phyloP scores from a whole-genome alignment of 2,888 invertebrate genomes.

The Frankliniella fusca region DNA sequence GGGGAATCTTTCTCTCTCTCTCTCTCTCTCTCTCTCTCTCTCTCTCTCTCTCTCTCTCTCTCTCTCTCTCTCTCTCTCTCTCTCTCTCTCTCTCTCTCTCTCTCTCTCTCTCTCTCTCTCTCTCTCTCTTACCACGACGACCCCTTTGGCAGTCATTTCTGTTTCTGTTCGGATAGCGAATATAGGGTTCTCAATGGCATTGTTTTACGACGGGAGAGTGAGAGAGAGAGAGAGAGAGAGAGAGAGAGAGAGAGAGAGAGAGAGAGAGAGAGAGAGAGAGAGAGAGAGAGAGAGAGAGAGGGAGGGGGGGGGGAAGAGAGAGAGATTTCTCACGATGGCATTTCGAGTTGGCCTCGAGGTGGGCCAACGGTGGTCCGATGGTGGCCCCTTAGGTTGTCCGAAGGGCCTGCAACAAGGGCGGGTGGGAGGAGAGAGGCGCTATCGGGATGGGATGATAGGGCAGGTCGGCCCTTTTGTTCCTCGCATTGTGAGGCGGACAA shows the following conservation, averaged over 20 bases:
- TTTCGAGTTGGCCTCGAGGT: too few species aligned
- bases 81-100: background rate
- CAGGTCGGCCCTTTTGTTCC: too few species aligned
- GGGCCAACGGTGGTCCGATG: too few species aligned
- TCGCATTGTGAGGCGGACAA: too few species aligned
- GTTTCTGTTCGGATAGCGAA: background rate
- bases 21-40: constrained; percentile 14
- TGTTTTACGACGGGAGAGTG: too few species aligned
- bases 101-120: too few species aligned
- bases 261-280: background rate
- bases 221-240: background rate
- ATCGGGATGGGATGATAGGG: too few species aligned
- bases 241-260: background rate
- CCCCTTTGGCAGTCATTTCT: background rate
- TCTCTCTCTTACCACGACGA: background rate
- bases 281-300: constrained; percentile 1
- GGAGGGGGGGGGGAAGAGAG: background rate
- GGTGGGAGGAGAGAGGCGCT: background rate
- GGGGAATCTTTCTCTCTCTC: background rate
- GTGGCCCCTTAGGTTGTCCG: too few species aligned
- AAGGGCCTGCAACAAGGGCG: too few species aligned
- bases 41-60: background rate
- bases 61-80: background rate
- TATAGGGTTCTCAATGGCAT: too few species aligned
- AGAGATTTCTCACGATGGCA: background rate